Percentiles rank a stretch among this genome's conserved stretches.
These are phyloP conservation scores for Odontocerum albicorne DNA, from an alignment of 2,888 invertebrate species.

Conservation along the genomic window DNA sequence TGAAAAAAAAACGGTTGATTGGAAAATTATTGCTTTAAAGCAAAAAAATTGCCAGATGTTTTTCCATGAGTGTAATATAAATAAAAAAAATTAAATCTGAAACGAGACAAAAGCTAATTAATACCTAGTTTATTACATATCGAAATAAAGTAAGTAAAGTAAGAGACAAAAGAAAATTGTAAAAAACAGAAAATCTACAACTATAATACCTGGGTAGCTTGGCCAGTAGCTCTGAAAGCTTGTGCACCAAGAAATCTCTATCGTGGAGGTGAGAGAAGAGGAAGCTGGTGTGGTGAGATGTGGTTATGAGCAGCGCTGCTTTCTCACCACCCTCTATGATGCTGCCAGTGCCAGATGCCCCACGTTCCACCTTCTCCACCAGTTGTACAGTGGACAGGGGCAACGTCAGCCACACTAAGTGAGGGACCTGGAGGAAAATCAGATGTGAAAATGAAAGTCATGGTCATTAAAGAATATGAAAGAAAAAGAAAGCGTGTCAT, in stretches of 20 bases:
- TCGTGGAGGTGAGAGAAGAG: conserved; percentile 88
- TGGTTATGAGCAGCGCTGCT: conserved; percentile 77
- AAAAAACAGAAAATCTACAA: too few relatives aligned
- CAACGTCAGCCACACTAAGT: conserved; percentile 84
- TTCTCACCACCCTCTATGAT: conserved; percentile 46
- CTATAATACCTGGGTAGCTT: conserved; percentile 62
- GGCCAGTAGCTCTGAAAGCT: conserved; percentile 85
- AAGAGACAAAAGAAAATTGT: too few relatives aligned
- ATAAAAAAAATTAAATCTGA: too few relatives aligned
- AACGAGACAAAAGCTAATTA: too few relatives aligned
- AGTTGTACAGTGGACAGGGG: conserved; percentile 81
- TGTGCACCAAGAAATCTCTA: conserved; percentile 84
- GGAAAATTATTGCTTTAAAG: too few relatives aligned
- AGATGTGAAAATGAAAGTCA: too few relatives aligned
- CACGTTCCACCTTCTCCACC: conserved; percentile 75
- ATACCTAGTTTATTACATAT: background rate
- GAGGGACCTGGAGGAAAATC: conserved; percentile 78
- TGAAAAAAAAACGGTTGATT: too few relatives aligned
- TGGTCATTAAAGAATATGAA: too few relatives aligned
- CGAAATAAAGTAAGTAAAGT: too few relatives aligned
- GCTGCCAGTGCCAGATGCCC: conserved; percentile 61
- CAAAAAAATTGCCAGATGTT: too few relatives aligned
- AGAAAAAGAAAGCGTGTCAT: too few relatives aligned
- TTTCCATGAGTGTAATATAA: too few relatives aligned
- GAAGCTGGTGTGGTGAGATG: conserved; percentile 79